Percentiles rank a stretch among this genome's conserved stretches.
phyloP scores from a whole-genome alignment of 2,888 invertebrate species.

The Agrotis ipsilon region DNA sequence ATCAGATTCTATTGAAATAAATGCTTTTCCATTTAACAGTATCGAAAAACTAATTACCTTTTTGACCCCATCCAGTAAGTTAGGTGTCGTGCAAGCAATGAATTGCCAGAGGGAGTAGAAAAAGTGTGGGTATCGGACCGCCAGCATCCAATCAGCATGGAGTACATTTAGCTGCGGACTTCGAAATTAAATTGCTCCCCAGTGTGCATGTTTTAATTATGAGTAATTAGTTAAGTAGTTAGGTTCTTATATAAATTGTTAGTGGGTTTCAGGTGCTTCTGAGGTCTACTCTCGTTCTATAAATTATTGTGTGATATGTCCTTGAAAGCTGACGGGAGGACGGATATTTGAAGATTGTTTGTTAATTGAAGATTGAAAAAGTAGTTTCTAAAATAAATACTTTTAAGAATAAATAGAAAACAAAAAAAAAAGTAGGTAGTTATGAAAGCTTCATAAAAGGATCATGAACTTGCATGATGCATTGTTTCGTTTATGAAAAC shows the following conservation, averaged over 20 bases:
- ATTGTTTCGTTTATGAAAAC: background rate
- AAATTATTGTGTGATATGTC: constrained; percentile 8
- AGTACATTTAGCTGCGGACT: constrained; percentile 50
- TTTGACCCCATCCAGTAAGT: constrained; percentile 67
- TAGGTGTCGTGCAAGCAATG: constrained; percentile 62
- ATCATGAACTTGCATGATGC: background rate
- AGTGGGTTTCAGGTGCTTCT: constrained; percentile 17
- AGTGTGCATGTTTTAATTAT: constrained; percentile 37
- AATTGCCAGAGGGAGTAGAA: constrained; percentile 63
- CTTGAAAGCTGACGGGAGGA: background rate
- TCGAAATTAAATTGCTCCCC: constrained; percentile 46
- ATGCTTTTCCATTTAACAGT: constrained; percentile 19
- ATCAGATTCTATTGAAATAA: constrained; percentile 2
- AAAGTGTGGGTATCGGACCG: constrained; percentile 45
- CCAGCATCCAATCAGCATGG: constrained; percentile 65
- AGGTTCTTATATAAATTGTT: constrained; percentile 4
- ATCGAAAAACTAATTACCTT: constrained; percentile 65
- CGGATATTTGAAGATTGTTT: background rate
- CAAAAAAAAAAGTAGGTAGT: background rate
- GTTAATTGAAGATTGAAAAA: too few species aligned
- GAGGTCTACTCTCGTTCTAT: constrained; percentile 2
- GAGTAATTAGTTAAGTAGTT: constrained; percentile 36
- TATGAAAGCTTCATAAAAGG: background rate
- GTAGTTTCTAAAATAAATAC: too few species aligned
- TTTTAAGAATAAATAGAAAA: background rate